phyloP scores from a whole-genome alignment of 2,888 invertebrate species.

The Electrophaes corylata region DNA sequence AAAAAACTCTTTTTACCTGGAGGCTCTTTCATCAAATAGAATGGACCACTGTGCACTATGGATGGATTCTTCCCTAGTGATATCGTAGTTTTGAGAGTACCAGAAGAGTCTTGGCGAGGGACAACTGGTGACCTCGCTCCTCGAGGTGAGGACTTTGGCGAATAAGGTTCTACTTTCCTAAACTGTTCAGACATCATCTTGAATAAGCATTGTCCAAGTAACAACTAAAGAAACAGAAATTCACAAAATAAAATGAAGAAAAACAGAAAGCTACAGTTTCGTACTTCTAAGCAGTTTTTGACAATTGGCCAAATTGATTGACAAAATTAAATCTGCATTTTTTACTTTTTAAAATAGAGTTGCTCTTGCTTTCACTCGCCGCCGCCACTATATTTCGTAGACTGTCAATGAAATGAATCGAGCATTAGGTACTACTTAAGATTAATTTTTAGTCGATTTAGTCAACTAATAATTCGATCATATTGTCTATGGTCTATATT shows the following conservation, averaged over 20 bases:
- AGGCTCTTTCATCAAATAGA: constrained; percentile 98
- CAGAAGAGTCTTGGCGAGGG: constrained; percentile 97
- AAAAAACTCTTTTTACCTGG: constrained; percentile 85
- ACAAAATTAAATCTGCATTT: constrained; percentile 43
- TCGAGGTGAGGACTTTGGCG: constrained; percentile 96
- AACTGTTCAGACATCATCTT: constrained; percentile 97
- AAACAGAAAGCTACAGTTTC: constrained; percentile 65
- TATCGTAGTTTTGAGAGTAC: constrained; percentile 98
- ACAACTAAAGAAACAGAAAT: constrained; percentile 66
- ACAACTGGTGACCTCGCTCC: constrained; percentile 98
- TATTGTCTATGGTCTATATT: constrained; percentile 17
- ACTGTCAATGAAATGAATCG: too few species aligned
- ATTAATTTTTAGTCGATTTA: constrained; percentile 8
- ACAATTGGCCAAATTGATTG: too few species aligned
- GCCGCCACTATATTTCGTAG: too few species aligned
- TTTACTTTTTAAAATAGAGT: constrained; percentile 28
- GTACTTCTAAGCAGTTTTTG: constrained; percentile 54
- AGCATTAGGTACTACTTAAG: constrained; percentile 7
- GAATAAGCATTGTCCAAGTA: constrained; percentile 82
- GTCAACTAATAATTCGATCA: not conserved
- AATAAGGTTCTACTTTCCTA: constrained; percentile 96
- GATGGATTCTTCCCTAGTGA: constrained; percentile 98
- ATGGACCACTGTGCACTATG: constrained; percentile 98
- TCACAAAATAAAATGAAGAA: constrained; percentile 68
- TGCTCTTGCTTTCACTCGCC: not conserved